These are phyloP conservation scores for Drosophila nr. perissopoda DNA, from an alignment of 2,888 invertebrate genomes.

Conservation along the genomic window DNA sequence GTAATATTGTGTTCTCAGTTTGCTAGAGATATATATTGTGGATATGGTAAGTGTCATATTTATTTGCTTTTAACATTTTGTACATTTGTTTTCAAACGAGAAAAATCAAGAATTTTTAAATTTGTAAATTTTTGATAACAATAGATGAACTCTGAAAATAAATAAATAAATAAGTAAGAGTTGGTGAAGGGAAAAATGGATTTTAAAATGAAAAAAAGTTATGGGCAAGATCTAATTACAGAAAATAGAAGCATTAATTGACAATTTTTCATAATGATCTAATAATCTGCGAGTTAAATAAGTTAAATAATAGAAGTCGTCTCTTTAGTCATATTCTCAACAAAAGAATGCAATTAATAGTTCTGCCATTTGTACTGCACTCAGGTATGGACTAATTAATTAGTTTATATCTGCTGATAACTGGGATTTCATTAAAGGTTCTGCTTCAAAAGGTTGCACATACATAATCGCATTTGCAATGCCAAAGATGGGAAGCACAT, in stretches of 20 bases:
- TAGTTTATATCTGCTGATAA: conserved; percentile 6
- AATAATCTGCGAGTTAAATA: too few relatives aligned
- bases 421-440: conserved; percentile 8
- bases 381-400: conserved; percentile 25
- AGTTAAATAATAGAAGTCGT: not conserved
- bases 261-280: not conserved
- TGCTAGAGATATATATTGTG: not conserved
- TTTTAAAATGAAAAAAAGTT: not conserved
- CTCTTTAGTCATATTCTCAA: not conserved
- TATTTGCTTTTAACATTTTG: too few relatives aligned
- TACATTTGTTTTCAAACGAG: not conserved
- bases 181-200: not conserved
- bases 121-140: not conserved
- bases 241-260: not conserved
- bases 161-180: not conserved
- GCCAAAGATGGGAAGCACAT: conserved; percentile 18
- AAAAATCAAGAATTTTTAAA: not conserved
- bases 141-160: not conserved
- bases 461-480: not conserved
- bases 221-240: not conserved
- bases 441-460: conserved; percentile 1
- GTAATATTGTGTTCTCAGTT: not conserved
- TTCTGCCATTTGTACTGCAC: not conserved
- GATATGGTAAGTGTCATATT: conserved; percentile 24
- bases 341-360: not conserved